phyloP scores from a whole-genome alignment of 2,113 vertebrate genomes.

The Rhinolophus ferrumequinum region DNA sequence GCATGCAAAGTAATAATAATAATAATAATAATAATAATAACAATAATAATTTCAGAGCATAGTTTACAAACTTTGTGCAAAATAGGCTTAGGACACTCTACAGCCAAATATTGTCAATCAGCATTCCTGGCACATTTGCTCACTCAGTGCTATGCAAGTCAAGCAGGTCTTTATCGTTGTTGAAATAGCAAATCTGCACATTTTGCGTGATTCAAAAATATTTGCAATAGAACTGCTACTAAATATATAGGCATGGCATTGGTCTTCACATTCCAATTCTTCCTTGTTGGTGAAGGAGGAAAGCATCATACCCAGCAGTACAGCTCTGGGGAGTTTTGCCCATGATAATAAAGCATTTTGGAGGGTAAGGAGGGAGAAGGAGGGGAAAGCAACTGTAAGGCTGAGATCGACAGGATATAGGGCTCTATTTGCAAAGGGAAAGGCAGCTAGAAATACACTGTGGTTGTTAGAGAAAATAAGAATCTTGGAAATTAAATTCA shows the following conservation, averaged over 20 bases:
- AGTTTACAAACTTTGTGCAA: slow-evolving; percentile 73
- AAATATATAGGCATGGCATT: slow-evolving; percentile 51
- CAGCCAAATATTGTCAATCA: slow-evolving; percentile 71
- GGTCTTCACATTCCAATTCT: slow-evolving; percentile 40
- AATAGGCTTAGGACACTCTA: slow-evolving; percentile 60
- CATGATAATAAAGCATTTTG: background rate
- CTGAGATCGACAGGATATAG: background rate
- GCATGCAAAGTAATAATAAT: background rate
- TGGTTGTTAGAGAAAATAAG: slow-evolving; percentile 67
- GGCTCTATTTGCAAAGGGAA: background rate
- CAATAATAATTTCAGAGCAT: slow-evolving; percentile 45
- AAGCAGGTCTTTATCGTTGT: slow-evolving; percentile 58
- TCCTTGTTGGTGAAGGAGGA: background rate
- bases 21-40: background rate
- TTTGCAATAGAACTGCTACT: slow-evolving; percentile 69
- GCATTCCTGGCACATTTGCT: slow-evolving; percentile 64
- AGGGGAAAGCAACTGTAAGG: slow-evolving; percentile 14
- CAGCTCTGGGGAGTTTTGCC: slow-evolving; percentile 44
- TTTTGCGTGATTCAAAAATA: slow-evolving; percentile 69
- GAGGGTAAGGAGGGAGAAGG: background rate
- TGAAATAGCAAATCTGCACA: slow-evolving; percentile 76
- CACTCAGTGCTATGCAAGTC: slow-evolving; percentile 74
- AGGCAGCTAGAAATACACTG: slow-evolving; percentile 58
- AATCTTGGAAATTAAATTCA: slow-evolving; percentile 73
- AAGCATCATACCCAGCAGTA: background rate